These are phyloP conservation scores for Lepus townsendii DNA, from an alignment of 2,797 vertebrate genomes.

Conservation along the genomic window DNA sequence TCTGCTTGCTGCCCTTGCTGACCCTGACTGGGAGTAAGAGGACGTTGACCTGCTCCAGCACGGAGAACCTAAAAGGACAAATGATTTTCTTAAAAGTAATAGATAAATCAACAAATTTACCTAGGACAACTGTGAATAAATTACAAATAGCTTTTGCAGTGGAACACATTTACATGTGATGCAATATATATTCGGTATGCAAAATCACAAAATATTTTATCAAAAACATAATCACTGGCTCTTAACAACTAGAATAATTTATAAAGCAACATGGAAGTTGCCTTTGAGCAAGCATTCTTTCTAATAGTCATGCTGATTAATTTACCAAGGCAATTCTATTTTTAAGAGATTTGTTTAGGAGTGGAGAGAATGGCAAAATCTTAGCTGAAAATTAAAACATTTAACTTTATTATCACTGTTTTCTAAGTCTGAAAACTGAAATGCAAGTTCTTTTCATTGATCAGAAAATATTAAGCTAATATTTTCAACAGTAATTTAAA, in stretches of 20 bases:
- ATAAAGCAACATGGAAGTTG: slow-evolving; percentile 1
- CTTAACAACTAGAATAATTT: slow-evolving; percentile 36
- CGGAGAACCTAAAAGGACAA: slow-evolving; percentile 94
- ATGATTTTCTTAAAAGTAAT: slow-evolving; percentile 61
- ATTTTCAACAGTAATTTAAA: slow-evolving; percentile 57
- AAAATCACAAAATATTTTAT: slow-evolving; percentile 46
- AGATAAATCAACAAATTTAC: slow-evolving; percentile 56
- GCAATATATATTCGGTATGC: slow-evolving; percentile 13
- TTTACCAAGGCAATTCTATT: background rate
- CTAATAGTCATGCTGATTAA: background rate
- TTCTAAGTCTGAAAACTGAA: slow-evolving; percentile 45
- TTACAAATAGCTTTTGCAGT: background rate
- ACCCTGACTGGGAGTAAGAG: slow-evolving; percentile 96
- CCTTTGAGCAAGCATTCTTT: slow-evolving; percentile 23
- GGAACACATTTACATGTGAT: slow-evolving; percentile 41
- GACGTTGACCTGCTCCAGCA: slow-evolving; percentile 95
- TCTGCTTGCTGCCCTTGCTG: slow-evolving; percentile 97
- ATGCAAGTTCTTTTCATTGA: background rate
- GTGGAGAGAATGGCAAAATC: background rate
- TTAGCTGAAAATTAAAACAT: slow-evolving; percentile 15
- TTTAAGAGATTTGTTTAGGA: background rate
- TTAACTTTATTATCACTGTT: slow-evolving; percentile 5
- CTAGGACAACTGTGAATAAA: background rate
- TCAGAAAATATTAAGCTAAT: slow-evolving; percentile 18
- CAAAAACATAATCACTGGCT: slow-evolving; percentile 31